Evolutionary conservation across 2,797 vertebrate genomes (phyloP), one percentile per base, ranked within the genome.

Genomic region (Monodelphis domestica): DNA sequence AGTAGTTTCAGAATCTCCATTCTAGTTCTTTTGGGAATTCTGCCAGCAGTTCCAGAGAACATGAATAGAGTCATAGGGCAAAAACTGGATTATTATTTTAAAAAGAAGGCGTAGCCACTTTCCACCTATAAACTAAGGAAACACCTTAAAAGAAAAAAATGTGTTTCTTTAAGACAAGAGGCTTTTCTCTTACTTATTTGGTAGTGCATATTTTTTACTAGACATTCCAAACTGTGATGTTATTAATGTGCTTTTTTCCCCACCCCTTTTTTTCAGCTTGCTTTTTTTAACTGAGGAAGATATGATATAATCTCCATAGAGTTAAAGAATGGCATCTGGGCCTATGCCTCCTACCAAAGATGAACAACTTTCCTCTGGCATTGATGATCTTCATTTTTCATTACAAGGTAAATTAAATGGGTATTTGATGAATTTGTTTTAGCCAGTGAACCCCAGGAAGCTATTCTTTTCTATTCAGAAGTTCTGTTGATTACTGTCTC

Each of bases 301-400:
- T 55, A 95, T 97, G 98, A 1, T 97, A 93, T 96, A 96, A 87
- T 95, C 90, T 92, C 38, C 90, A 0, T 3, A 38, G 93, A 88
- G 29, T 96, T 91, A 54, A 98, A 55, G 91, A 14, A 99, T 99
- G 99, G 98, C 98, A 51, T 98, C 98, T 3, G 87, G 96, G 91
- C 89, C 96, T 89, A 97, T 59, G 97, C 98, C 95, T 98, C 94
- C 91, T 57, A 93, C 95, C 28, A 98, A 98, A 91, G 97, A 98
- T 92, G 98, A 98, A n/a, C 98, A 97, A 95, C 96, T 98, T 96
- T 99, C 99, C 93, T 98, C 98, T 56, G 99, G 99, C 98, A 99
- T 99, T 24, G 99, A 99, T 91, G 98, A 99, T 90, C 98, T 99
- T 92, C 98, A 99, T 84, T 98, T 99, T 38, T 99, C 99, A 0